Evolutionary conservation across 2,888 invertebrate genomes (phyloP), one percentile per base, ranked within the genome.

Genomic region (Imbricaverruca yamaguchii): DNA sequence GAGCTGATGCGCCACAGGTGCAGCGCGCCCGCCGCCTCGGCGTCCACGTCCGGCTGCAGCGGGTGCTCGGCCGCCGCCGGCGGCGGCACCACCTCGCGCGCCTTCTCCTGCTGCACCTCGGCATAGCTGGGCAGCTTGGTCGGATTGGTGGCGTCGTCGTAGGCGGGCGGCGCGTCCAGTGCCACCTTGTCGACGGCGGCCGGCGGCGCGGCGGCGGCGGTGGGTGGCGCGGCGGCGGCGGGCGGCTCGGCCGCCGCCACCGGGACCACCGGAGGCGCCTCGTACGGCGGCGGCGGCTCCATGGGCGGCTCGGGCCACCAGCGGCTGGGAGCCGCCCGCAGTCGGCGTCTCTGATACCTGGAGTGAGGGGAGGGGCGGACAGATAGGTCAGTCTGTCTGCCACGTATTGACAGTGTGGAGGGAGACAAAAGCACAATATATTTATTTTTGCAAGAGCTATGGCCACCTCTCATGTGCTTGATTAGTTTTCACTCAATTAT

Each of bases 31-130:
- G 81, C 80, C 63, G 65, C 63, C 53, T 69, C 80, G 56, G 25
- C 61, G n/a, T 69, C 65, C 39, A 69, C 56, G 23, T 53, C 21
- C 13, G 56, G 15, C 39, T 55, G 25, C 0, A 15, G 69, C 18
- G 55, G 8, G 3, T 25, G 23, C 53, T 63, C 39, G 15, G 25
- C 59, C 13, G 18, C 4, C 56, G 61, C 56, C 67, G 80, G 56
- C 67, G 56, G 56, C 7, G 23, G 23, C 18, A 81, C 81, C 18
- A 82, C 84, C 79, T 84, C 84, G 55, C 83, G 74, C 23, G 84
- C 84, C 81, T 84, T 84, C 55, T 82, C 81, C 53, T 83, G 80
- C 80, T 84, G 84, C 23, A 84, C 84, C 80, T 84, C 84, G 39
- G 82, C 84, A 67, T 84, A 84, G 57, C 82, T 82, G 13, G 84